Base-by-base conservation (phyloP, 1,140 invertebrate species). In the Hypsibius dujardini region DNA sequence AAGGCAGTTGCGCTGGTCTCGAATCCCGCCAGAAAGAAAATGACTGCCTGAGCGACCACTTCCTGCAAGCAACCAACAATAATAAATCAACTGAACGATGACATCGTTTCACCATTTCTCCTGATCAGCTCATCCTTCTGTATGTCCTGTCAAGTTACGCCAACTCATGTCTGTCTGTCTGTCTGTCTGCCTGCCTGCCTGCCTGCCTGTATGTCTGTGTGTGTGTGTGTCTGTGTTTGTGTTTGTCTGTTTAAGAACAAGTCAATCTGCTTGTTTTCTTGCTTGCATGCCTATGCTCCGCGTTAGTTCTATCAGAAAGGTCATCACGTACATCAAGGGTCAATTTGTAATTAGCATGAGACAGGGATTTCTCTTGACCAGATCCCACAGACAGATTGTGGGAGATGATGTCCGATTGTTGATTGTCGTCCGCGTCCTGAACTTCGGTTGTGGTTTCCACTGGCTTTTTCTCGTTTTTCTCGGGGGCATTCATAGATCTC, bases 21-120 rank as follows among this genome's bases (percentile, higher is more conserved):
- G 72, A 79, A 82, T 14, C 81, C 81, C 71, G 80, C 83, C 56
- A 82, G 70, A 50, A 81, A 77, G 72, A 83, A 81, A 1, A 81
- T 42, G 46, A 79, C 45, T 2, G 75, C 71, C 59, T 80, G 77
- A 2, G 75, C 77, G 2, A 77, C 62, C 3, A 82, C 75, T 71
- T 80, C 79, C 12, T 76, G 73, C 28, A 28, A 28, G 28, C 28
- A 28, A 28, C 28, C 28, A 73, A 28, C 28, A 28, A 28, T 28
- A 28, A 28, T 28, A 28, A 28, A 28, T 28, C 28, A 28, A 28
- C 28, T 28, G 28, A 28, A 28, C 28, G 28, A 28, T 28, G 28
- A 28, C 28, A 28, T 28, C 28, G 28, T 28, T 28, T 28, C 28
- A 28, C 28, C 28, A 28, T 28, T 28, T 28, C 28, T 28, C 28